phyloP scores from a whole-genome alignment of 2,113 vertebrate species.

The Nesogale talazaci region DNA sequence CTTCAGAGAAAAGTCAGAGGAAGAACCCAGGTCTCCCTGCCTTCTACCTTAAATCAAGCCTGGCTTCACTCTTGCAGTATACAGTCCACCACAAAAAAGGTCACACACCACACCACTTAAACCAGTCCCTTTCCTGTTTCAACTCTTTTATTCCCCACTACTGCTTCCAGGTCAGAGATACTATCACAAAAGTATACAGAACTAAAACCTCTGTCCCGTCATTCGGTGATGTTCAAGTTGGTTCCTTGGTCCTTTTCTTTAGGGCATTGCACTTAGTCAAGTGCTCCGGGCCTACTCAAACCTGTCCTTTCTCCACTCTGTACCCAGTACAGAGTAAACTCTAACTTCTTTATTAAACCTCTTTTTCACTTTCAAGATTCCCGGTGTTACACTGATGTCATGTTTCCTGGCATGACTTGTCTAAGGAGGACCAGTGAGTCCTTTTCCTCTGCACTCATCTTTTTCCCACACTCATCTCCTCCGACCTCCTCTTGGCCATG shows the following conservation, averaged over 20 bases:
- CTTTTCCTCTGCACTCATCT: not conserved
- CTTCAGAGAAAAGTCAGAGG: too few relatives aligned
- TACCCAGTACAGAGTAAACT: not conserved
- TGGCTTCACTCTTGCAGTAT: too few relatives aligned
- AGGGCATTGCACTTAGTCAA: not conserved
- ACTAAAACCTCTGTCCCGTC: not conserved
- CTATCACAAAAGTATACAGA: not conserved
- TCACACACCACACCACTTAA: not conserved
- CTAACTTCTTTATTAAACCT: slow-evolving; percentile 15
- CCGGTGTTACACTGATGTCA: not conserved
- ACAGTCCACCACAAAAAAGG: not conserved
- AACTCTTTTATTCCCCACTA: not conserved
- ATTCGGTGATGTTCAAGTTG: not conserved
- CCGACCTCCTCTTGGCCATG: not conserved
- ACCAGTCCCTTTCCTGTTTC: not conserved
- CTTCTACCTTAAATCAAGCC: too few relatives aligned
- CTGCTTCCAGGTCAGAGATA: not conserved
- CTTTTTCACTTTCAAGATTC: not conserved
- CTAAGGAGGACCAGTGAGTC: not conserved
- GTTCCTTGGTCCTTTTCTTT: not conserved
- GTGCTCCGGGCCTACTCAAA: not conserved
- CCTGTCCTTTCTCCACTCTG: not conserved
- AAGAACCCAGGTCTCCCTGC: too few relatives aligned
- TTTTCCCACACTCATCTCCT: not conserved
- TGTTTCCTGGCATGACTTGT: not conserved